These are phyloP conservation scores for Athalia rosae DNA, from an alignment of 2,888 invertebrate species.

Conservation along the genomic window DNA sequence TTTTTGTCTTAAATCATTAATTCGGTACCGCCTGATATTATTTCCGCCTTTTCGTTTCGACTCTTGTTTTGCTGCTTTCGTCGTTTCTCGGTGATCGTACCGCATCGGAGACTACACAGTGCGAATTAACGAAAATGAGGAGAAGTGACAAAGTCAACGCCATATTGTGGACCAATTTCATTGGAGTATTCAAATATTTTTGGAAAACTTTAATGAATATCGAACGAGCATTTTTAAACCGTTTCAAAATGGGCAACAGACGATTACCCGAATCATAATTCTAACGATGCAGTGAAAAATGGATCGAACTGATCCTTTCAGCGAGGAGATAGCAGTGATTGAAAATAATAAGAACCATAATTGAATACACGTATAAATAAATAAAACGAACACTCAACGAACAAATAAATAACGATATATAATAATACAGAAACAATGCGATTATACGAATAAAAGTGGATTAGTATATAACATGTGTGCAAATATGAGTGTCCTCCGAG, in stretches of 20 bases:
- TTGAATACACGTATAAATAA: background rate
- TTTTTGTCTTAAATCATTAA: no score
- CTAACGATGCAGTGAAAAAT: background rate
- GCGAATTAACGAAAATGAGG: slow-evolving; percentile 17
- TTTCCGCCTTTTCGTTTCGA: no score
- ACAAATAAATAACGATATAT: background rate
- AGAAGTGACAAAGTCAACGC: slow-evolving; percentile 39
- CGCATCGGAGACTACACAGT: background rate
- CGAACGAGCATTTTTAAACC: background rate
- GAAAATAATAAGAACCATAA: background rate
- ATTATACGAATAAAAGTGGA: slow-evolving; percentile 35
- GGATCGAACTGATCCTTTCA: background rate
- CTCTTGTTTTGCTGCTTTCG: background rate
- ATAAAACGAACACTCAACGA: background rate
- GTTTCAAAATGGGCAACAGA: background rate
- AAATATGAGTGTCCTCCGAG: slow-evolving; percentile 72
- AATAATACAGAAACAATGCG: slow-evolving; percentile 24
- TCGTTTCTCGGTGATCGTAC: background rate
- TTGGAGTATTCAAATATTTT: background rate
- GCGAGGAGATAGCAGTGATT: background rate
- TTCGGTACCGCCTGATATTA: no score
- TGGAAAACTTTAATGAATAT: slow-evolving; percentile 34
- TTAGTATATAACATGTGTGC: slow-evolving; percentile 66
- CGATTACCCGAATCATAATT: background rate
- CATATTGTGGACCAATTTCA: slow-evolving; percentile 34